These are phyloP conservation scores for Papilio helenus DNA, from an alignment of 1,140 invertebrate genomes.

Conservation along the genomic window DNA sequence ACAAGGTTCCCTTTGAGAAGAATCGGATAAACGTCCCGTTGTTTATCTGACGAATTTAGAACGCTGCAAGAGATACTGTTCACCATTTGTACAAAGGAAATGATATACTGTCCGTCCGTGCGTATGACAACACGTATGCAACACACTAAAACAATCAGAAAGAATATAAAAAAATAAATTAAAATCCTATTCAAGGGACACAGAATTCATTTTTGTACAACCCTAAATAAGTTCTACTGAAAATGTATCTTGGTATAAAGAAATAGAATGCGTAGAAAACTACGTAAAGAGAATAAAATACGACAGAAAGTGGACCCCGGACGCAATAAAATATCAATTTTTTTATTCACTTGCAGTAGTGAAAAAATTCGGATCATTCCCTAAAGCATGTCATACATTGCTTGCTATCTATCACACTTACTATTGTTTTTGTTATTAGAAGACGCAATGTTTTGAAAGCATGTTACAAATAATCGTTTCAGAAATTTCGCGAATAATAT, in stretches of 20 bases:
- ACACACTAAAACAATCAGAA: constrained; percentile 44
- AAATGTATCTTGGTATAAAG: constrained; percentile 48
- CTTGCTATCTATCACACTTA: constrained; percentile 23
- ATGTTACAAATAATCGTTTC: constrained; percentile 9
- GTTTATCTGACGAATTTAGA: constrained; percentile 75
- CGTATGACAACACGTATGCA: constrained; percentile 64
- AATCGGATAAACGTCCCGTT: constrained; percentile 50
- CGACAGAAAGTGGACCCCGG: constrained; percentile 72
- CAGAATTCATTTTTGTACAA: constrained; percentile 31
- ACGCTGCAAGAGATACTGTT: constrained; percentile 63
- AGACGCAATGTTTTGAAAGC: constrained; percentile 37
- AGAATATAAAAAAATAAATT: constrained; percentile 20
- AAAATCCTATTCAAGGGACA: background rate
- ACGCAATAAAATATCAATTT: constrained; percentile 81
- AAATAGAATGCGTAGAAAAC: constrained; percentile 65
- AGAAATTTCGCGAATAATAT: constrained; percentile 13
- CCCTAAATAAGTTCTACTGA: background rate
- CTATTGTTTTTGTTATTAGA: background rate
- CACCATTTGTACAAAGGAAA: constrained; percentile 75
- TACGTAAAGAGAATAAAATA: constrained; percentile 75
- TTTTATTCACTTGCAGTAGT: constrained; percentile 52
- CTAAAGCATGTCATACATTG: constrained; percentile 41
- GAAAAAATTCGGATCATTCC: constrained; percentile 14
- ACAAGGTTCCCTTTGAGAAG: constrained; percentile 49
- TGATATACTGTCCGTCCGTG: constrained; percentile 76